phyloP scores from a whole-genome alignment of 53 echinoderm and acorn worm species.

The Temnopleurus reevesii region DNA sequence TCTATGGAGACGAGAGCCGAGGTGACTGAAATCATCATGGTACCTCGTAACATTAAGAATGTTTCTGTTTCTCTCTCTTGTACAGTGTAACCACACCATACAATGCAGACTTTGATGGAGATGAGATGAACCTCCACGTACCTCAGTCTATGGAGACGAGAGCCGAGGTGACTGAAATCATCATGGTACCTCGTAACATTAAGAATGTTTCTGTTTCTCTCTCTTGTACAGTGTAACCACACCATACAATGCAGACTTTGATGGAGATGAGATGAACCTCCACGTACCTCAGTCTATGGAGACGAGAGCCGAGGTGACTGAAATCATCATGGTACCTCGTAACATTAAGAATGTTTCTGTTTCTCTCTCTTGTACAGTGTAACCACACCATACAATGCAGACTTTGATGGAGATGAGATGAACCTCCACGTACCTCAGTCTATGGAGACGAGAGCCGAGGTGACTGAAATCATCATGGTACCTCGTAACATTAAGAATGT shows the following conservation, averaged over 20 bases:
- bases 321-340: slow-evolving; percentile 98
- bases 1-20: slow-evolving; percentile 96
- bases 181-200: slow-evolving; percentile 98
- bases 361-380: slow-evolving; percentile 64
- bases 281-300: slow-evolving; percentile 98
- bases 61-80: neutral
- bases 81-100: slow-evolving; percentile 96
- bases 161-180: slow-evolving; percentile 93
- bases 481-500: slow-evolving; percentile 96
- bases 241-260: slow-evolving; percentile 99
- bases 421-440: slow-evolving; percentile 99
- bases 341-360: slow-evolving; percentile 74
- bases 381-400: slow-evolving; percentile 99
- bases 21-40: slow-evolving; percentile 96
- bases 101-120: slow-evolving; percentile 99
- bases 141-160: slow-evolving; percentile 97
- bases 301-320: slow-evolving; percentile 88
- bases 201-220: neutral
- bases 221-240: slow-evolving; percentile 81
- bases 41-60: slow-evolving; percentile 96
- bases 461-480: slow-evolving; percentile 96
- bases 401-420: slow-evolving; percentile 99
- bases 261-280: slow-evolving; percentile 99
- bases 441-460: slow-evolving; percentile 93
- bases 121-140: slow-evolving; percentile 99